Base-by-base conservation (phyloP, 2,113 vertebrate species). In the Ceyx margarethae region DNA sequence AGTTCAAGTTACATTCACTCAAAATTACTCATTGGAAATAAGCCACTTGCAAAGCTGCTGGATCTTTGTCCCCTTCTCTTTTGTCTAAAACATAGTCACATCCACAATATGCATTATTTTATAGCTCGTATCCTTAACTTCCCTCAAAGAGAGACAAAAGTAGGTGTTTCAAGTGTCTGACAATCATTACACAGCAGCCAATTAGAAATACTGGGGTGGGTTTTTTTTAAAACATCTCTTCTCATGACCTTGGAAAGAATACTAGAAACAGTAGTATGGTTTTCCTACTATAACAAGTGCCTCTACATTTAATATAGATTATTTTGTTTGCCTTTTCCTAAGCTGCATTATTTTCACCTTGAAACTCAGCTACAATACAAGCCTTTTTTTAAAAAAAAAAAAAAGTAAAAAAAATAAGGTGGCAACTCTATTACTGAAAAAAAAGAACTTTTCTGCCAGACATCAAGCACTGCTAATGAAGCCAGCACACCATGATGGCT, bases 281-380 rank as follows among this genome's bases (percentile, higher is more conserved):
- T 71, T 71, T 29, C 9, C 10, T 0, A 1, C 20, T 66, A 8
- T 42, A 71, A 77, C 21, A 60, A 78, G 37, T 23, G 68, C 40
- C 15, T 75, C 28, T 54, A 43, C 20, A 31, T 82, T 42, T 53
- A 37, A 57, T 33, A 72, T 29, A 51, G 45, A 48, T 22, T 6
- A 14, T 11, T 42, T 61, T 73, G 22, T 78, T 79, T 82, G 58
- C 29, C n/a, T 84, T 68, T 91, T 87, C 48, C 60, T 40, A 73
- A 81, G 33, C 54, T 91, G 78, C 66, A 45, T 85, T 85, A 76
- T 93, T 89, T 91, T 73, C 64, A 91, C 67, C 64, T 81, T 72
- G 64, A 82, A 91, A 79, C 17, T 45, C 81, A 89, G 73, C 61
- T 51, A 51, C 64, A 50, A 37, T 84, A 87, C 33, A 76, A 83